Conservation (phyloP, 1,140 invertebrate species). For the Bombus vancouverensis region DNA sequence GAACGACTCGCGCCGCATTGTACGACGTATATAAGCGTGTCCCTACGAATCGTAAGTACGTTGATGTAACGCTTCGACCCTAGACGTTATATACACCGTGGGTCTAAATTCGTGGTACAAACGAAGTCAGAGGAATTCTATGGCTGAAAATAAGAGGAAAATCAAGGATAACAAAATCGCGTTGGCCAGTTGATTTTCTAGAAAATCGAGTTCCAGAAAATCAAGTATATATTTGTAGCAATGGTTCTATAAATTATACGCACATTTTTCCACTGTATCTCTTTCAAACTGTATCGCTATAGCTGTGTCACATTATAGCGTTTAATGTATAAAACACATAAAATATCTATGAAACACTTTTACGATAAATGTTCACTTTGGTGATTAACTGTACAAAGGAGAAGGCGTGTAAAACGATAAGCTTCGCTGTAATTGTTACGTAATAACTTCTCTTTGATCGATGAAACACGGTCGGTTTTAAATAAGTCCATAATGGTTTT, state of each 20-base stretch:
- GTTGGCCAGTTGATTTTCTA: neutral
- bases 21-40: conserved; percentile 22
- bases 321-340: no score
- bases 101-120: no score
- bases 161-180: neutral
- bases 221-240: neutral
- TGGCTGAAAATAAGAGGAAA: no score
- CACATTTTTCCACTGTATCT: neutral
- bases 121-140: no score
- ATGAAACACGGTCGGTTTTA: neutral
- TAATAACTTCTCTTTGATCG: neutral
- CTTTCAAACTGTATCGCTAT: no score
- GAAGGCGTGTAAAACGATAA: no score
- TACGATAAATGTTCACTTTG: no score
- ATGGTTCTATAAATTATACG: no score
- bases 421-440: neutral
- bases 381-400: no score
- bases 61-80: neutral
- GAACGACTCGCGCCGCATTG: conserved; percentile 17
- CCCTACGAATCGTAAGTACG: conserved; percentile 5
- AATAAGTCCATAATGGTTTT: neutral
- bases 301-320: no score
- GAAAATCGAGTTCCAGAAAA: neutral
- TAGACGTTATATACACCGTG: neutral
- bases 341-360: no score